Percentiles rank a stretch among this genome's conserved stretches.
phyloP scores from a whole-genome alignment of 2,113 vertebrate species.

The Ranitomeya imitator region DNA sequence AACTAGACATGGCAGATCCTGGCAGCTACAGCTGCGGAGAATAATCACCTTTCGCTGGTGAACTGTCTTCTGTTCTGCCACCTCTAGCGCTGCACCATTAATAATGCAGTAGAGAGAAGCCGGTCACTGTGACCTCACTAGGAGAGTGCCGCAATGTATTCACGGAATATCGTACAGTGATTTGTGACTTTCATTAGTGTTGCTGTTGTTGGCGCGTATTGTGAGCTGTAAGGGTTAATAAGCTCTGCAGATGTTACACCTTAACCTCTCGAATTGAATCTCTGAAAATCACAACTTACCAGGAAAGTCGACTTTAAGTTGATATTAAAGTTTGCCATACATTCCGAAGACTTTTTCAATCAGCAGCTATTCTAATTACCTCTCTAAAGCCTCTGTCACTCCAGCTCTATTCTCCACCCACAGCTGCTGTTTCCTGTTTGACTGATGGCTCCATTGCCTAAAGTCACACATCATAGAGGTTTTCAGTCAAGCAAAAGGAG shows the following conservation, averaged over 20 bases:
- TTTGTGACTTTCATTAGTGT: slow-evolving; percentile 40
- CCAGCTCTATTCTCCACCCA: too few relatives aligned
- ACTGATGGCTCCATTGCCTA: too few relatives aligned
- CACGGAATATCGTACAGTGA: slow-evolving; percentile 15
- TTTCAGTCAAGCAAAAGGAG: too few relatives aligned
- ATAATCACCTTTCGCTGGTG: neutral
- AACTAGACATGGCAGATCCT: neutral
- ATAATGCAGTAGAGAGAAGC: slow-evolving; percentile 26
- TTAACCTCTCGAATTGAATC: neutral
- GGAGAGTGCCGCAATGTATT: neutral
- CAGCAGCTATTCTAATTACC: too few relatives aligned
- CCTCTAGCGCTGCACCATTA: slow-evolving; percentile 15
- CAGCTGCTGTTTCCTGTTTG: too few relatives aligned
- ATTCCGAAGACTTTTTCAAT: too few relatives aligned
- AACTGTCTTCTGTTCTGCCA: neutral
- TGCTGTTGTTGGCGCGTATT: neutral
- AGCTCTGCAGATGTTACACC: slow-evolving; percentile 5
- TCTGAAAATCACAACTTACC: neutral
- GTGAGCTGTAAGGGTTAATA: neutral
- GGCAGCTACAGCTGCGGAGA: neutral
- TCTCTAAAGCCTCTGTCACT: too few relatives aligned
- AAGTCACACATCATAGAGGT: too few relatives aligned
- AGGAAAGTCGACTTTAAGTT: neutral
- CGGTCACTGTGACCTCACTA: slow-evolving; percentile 21
- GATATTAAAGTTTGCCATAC: too few relatives aligned